Evolutionary conservation across 2,797 vertebrate genomes (phyloP), one percentile per base, ranked within the genome.

Genomic region (Sebastes taczanowskii): DNA sequence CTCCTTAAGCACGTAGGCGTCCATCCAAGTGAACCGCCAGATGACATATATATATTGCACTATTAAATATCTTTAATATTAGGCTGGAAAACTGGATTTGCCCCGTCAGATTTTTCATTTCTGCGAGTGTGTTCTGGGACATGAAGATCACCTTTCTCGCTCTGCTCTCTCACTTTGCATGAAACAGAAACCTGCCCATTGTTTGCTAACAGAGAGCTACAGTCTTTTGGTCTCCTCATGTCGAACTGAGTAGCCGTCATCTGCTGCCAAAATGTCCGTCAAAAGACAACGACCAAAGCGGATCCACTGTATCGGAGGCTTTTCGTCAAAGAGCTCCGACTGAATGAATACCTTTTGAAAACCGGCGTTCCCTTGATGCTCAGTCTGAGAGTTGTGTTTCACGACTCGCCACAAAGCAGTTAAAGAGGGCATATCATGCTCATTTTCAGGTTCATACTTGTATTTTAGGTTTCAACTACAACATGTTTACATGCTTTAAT

Each of bases 201-300:
- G 93, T 94, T 91, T 94, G 94, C 93, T 92, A 75, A 94, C 96
- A 95, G 90, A 89, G 89, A 95, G 79, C 96, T 94, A 9, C 86
- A 95, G 96, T 97, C 94, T 95, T 90, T 93, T 89, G 91, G 94
- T 84, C 94, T 95, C 91, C 95, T 96, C 89, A 92, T 96, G 91
- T 90, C 46, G 84, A 96, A 95, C 96, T 88, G 83, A 75, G 42
- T 88, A 94, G 89, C 95, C 95, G 94, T 96, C 96, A 96, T 96
- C 96, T 95, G 96, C 92, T 95, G 96, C 96, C 96, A 96, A 96
- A 96, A 95, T 84, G 95, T 96, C 96, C 92, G 91, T 95, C 86
- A 96, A 87, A 94, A 92, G 91, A 94, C 89, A 91, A 91, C 92
- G 66, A 94, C 95, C 91, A 92, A 90, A 94, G 92, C 92, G 93